These are phyloP conservation scores for Polyodon spathula DNA, from an alignment of 2,113 vertebrate genomes.

Conservation along the genomic window DNA sequence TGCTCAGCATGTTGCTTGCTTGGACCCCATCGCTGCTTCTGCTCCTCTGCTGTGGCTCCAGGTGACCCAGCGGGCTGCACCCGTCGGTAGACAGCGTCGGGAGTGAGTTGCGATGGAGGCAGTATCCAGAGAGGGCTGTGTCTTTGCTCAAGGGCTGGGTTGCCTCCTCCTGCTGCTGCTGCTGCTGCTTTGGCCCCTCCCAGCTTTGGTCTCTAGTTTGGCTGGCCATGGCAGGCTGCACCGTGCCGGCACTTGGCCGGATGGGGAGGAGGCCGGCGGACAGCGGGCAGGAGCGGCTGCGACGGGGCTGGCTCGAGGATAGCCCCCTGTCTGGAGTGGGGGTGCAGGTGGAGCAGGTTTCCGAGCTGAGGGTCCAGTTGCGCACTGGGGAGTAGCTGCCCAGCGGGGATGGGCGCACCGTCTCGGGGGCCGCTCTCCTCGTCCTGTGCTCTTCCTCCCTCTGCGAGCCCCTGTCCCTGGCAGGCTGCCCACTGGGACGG, in stretches of 20 bases:
- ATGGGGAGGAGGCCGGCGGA: slow-evolving; percentile 49
- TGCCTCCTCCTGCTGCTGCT: slow-evolving; percentile 26
- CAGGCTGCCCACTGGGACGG: slow-evolving; percentile 39
- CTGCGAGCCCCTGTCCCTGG: slow-evolving; percentile 7
- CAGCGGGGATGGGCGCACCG: slow-evolving; percentile 78
- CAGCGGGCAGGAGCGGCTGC: slow-evolving; percentile 50
- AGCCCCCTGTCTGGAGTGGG: slow-evolving; percentile 44
- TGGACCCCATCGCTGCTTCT: slow-evolving; percentile 45
- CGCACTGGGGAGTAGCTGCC: slow-evolving; percentile 87
- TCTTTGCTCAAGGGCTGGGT: slow-evolving; percentile 37
- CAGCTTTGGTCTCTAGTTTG: background rate
- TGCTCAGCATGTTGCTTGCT: slow-evolving; percentile 30
- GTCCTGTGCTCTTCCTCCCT: slow-evolving; percentile 22
- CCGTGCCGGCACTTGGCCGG: slow-evolving; percentile 40
- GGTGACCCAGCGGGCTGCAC: slow-evolving; percentile 41
- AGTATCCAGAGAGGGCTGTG: slow-evolving; percentile 48
- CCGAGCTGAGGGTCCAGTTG: slow-evolving; percentile 57
- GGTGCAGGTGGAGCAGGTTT: slow-evolving; percentile 69
- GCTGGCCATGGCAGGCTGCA: slow-evolving; percentile 22
- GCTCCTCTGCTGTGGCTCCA: slow-evolving; percentile 42
- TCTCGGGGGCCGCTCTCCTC: slow-evolving; percentile 42
- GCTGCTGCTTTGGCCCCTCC: slow-evolving; percentile 15
- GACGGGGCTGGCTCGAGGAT: slow-evolving; percentile 46
- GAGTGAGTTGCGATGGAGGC: slow-evolving; percentile 51
- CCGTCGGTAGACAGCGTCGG: slow-evolving; percentile 41